phyloP scores from a whole-genome alignment of 64 coral and sea anemone genomes.

The Montipora foliosa region DNA sequence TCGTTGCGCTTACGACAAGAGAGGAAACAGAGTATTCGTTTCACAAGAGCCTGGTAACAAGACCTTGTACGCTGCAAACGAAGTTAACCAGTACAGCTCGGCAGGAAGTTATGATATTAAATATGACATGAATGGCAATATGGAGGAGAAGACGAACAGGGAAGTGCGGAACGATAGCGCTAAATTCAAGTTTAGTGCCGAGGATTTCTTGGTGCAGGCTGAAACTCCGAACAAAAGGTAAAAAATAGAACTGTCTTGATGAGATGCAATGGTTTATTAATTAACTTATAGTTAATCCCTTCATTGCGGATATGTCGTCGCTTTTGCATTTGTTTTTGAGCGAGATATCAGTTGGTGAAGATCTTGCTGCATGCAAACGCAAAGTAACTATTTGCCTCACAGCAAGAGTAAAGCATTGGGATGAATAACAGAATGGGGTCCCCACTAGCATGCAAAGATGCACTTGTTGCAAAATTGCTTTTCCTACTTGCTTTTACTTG shows the following conservation, averaged over 20 bases:
- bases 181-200: slow-evolving; percentile 76
- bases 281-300: neutral
- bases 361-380: neutral
- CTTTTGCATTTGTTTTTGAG: too few relatives aligned
- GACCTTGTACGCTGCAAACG: slow-evolving; percentile 58
- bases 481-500: too few relatives aligned
- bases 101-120: slow-evolving; percentile 64
- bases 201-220: slow-evolving; percentile 65
- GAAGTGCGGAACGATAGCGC: slow-evolving; percentile 57
- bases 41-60: slow-evolving; percentile 48
- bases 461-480: too few relatives aligned
- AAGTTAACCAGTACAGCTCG: slow-evolving; percentile 76
- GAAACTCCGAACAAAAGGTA: slow-evolving; percentile 83
- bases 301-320: too few relatives aligned
- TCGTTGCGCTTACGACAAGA: slow-evolving; percentile 60
- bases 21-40: slow-evolving; percentile 66
- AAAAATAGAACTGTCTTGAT: neutral
- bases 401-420: neutral
- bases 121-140: slow-evolving; percentile 82
- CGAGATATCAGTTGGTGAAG: neutral
- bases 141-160: slow-evolving; percentile 55
- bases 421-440: too few relatives aligned
- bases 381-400: slow-evolving; percentile 21
- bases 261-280: too few relatives aligned
- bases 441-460: too few relatives aligned